Conservation (phyloP, 2,113 vertebrate species). For the Gymnogyps californianus region DNA sequence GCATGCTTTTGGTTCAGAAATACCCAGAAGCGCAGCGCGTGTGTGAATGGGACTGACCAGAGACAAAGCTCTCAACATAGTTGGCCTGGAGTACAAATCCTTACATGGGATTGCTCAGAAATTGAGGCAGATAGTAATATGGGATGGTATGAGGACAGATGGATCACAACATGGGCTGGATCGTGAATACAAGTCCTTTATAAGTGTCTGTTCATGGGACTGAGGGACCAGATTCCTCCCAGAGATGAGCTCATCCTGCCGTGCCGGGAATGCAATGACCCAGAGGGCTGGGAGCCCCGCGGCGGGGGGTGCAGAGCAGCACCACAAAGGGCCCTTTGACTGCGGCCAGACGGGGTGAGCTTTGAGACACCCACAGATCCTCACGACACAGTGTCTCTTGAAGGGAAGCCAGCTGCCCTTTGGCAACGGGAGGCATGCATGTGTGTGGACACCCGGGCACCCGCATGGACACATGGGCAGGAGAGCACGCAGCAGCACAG, state of each 20-base stretch:
- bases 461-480: rapidly evolving
- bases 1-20: neutral
- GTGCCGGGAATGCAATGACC: conserved; percentile 46
- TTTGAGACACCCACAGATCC: conserved; percentile 21
- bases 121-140: neutral
- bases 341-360: neutral
- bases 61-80: neutral
- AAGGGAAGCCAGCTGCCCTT: conserved; percentile 42
- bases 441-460: rapidly evolving
- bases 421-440: rapidly evolving
- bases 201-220: neutral
- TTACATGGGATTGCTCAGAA: neutral
- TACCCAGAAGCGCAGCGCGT: rapidly evolving
- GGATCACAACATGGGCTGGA: neutral
- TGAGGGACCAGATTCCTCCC: conserved; percentile 29
- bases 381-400: neutral
- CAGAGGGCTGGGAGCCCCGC: neutral
- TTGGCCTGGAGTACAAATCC: neutral
- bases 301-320: neutral
- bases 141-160: neutral
- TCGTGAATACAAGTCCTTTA: neutral
- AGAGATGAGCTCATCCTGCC: conserved; percentile 66
- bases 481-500: neutral
- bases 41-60: neutral
- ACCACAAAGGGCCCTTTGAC: conserved; percentile 72